Evolutionary conservation across 2,888 invertebrate species (phyloP), one percentile per base, ranked within the genome.

Genomic region (Phania funesta): DNA sequence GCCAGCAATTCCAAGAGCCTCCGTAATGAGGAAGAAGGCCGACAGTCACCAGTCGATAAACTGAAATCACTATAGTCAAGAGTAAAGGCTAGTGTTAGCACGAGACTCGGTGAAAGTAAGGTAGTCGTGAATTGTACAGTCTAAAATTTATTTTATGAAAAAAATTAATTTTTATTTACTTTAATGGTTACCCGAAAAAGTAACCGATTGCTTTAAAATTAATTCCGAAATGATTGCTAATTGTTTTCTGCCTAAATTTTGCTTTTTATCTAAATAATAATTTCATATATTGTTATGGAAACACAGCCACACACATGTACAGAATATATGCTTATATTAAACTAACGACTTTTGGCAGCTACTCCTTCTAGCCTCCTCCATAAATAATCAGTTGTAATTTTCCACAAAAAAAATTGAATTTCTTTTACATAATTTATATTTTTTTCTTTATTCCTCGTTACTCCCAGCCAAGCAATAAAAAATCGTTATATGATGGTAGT

Each of bases 371-470:
- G 24, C 38, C 38, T 50, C 16, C 29, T 35, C 71, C 70, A 76
- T 76, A 80, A 76, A 71, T 76, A 76, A 80, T 76, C 76, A 76
- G 71, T 76, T 76, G 65, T 65, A 80, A 76, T 71, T 76, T 80
- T 32, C 18, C 13, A 32, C 24, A 38, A 62, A 77, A 67, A 65
- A 71, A 80, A 71, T 80, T 71, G 71, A 73, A 56, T 62, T 60
- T 77, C n/a, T n/a, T n/a, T n/a, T n/a, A n/a, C n/a, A n/a, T n/a
- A n/a, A n/a, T 60, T 60, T 22, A 62, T 54, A 54, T 74, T 65
- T 64, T 20, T 9, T 35, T 26, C 38, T 18, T 16, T n/a, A n/a
- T n/a, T n/a, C n/a, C 26, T 41, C 16, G 29, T 24, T 41, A 50
- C 29, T 48, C 8, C 38, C 35, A 38, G 56, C 24, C 52, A 54